Base-by-base conservation (phyloP, 2,113 vertebrate species). In the Amblyornis subalaris region DNA sequence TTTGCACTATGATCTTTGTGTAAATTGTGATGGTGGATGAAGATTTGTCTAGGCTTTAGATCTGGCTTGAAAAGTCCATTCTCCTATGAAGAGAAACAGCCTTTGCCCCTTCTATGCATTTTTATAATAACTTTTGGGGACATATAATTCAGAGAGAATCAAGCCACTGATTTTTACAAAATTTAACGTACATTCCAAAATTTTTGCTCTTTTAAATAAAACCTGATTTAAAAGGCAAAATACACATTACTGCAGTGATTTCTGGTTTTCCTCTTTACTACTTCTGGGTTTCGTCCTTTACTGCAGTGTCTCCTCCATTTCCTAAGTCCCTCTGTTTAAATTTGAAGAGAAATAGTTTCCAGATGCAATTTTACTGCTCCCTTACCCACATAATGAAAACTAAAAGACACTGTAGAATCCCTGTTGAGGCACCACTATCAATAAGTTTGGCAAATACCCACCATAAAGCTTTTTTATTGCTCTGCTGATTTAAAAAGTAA, bases 341-440 rank as follows among this genome's bases (percentile, higher is more conserved):
- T 91, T 62, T 71, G 50, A 91, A 73, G 35, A 29, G 18, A 92
- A 95, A 96, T 89, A 64, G 53, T 81, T 95, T 97, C 92, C 94
- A 97, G 96, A 94, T 95, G 85, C 33, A 89, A 66, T 89, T 96
- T 96, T 90, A 95, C 87, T 96, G 73, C 88, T 96, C 77, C 64
- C 67, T 83, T 95, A 51, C 65, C 40, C 87, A 50, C 58, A 55
- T 74, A 95, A 94, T 96, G 85, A 88, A 95, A 96, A 86, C 80
- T 89, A 84, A 92, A 95, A 95, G 88, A 93, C 71, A 72, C 53
- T 77, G 20, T 29, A 54, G 93, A 78, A 93, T 92, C 85, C 83
- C 85, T 48, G 22, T 67, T 84, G 95, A 90, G 70, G 73, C 26
- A 93, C 53, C 36, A 35, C 67, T 62, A 84, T 92, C 95, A 91